Evolutionary conservation across 2,797 vertebrate genomes (phyloP).

Genomic region (Bradypus variegatus): DNA sequence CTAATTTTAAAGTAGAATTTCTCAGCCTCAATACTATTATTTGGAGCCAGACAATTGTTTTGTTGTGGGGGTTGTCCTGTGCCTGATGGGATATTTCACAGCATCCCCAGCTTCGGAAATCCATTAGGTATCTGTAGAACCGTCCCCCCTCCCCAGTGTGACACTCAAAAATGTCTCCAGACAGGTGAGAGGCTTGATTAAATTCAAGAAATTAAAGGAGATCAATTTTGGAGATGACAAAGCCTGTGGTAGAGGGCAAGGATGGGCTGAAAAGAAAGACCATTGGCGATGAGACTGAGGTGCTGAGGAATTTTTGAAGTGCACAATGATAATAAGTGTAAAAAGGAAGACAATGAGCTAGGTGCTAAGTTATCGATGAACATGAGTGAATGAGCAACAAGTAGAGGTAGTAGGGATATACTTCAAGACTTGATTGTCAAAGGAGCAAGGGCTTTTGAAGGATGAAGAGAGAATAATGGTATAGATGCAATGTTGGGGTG

Average conservation of each 20-base stretch:
- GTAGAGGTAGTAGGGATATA: background rate
- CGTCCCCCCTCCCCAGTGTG: background rate
- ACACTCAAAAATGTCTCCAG: background rate
- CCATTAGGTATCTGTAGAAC: background rate
- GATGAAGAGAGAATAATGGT: constrained; percentile 1
- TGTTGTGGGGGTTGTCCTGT: background rate
- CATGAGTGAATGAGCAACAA: background rate
- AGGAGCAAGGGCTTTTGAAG: background rate
- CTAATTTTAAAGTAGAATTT: background rate
- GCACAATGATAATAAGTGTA: background rate
- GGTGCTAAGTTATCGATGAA: background rate
- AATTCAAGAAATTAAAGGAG: background rate
- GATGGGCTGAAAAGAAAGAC: background rate
- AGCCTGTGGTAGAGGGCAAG: background rate
- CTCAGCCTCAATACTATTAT: background rate
- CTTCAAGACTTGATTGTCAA: background rate
- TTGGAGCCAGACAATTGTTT: constrained; percentile 1
- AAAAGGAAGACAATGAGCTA: background rate
- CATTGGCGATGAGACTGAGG: background rate
- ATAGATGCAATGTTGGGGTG: background rate
- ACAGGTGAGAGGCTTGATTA: background rate
- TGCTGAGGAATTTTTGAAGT: background rate
- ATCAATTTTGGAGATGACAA: background rate
- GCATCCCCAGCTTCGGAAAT: background rate
- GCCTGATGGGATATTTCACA: background rate